Evolutionary conservation across 2,113 vertebrate species (phyloP), one percentile per base, ranked within the genome.

Genomic region (Tricholaema leucomelas): DNA sequence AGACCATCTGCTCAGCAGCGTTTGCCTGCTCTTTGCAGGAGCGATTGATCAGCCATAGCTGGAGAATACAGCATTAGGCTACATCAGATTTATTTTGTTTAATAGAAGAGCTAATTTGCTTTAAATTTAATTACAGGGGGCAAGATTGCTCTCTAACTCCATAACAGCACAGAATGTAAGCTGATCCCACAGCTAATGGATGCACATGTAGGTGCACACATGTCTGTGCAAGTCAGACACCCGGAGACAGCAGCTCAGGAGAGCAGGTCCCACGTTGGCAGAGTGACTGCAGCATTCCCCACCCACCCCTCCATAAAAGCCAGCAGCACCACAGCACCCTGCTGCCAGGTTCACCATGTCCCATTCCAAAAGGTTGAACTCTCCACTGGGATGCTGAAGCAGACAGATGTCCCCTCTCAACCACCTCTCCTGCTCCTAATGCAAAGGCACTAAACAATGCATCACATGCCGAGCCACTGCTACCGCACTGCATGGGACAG

Each of bases 121-220:
- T 96, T 89, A 92, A 95, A 96, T 97, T 93, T 96, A 97, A 98
- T 98, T 96, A 96, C 78, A 89, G 87, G 80, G 94, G 85, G 71
- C 46, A 87, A 93, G 76, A 93, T 88, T 86, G 73, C 85, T 87
- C 89, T 92, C 73, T 52, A 90, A 94, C 79, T 85, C 85, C 91
- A 44, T 93, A 96, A 95, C 89, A 90, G 65, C 85, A 91, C 58
- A 72, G 71, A 94, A 70, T 74, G 88, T 75, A 88, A 92, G 90
- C 79, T 93, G 86, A 93, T 79, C 94, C 90, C 70, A 72, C 73
- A 90, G 71, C 76, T 76, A 78, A 83, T 33, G 64, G 67, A 52
- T 2, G 15, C 30, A 52, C 48, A 58, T 0, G 1, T 56, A 55
- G 67, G 33, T 66, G 56, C 28, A 18, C 54, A 85, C 0, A 1